Conservation (phyloP, 2,888 invertebrate species). For the Apodemia mormo region DNA sequence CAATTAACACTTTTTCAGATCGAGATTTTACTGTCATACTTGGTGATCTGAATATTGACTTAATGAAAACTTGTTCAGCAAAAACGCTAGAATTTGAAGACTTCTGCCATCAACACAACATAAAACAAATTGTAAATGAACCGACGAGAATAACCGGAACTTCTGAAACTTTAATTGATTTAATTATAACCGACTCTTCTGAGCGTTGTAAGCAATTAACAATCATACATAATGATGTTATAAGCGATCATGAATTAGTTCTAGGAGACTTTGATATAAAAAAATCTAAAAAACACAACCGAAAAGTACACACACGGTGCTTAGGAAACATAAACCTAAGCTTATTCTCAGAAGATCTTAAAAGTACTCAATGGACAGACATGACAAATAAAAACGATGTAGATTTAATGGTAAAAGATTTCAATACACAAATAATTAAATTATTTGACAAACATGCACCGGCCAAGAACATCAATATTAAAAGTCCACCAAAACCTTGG, state of each 20-base stretch:
- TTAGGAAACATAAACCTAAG: constrained; percentile 14
- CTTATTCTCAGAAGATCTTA: constrained; percentile 18
- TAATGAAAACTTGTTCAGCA: neutral
- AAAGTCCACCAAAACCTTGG: constrained; percentile 24
- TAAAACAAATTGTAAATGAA: constrained; percentile 28
- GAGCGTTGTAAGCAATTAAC: constrained; percentile 21
- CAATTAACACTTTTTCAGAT: constrained; percentile 21
- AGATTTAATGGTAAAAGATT: neutral
- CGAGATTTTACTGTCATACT: constrained; percentile 27
- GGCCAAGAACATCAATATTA: constrained; percentile 8
- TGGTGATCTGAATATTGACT: constrained; percentile 32
- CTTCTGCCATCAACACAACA: constrained; percentile 23
- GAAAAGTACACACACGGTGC: neutral
- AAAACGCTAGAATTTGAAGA: constrained; percentile 19
- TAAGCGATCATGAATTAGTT: constrained; percentile 27
- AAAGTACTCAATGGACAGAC: neutral
- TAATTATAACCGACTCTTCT: constrained; percentile 24
- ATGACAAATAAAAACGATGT: constrained; percentile 19
- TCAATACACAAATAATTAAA: neutral
- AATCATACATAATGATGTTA: constrained; percentile 24
- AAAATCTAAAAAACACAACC: neutral
- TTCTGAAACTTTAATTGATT: constrained; percentile 21
- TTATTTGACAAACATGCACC: constrained; percentile 18
- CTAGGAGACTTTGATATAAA: constrained; percentile 20
- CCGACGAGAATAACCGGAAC: constrained; percentile 29